Percentiles rank a stretch among this genome's conserved stretches.
These are phyloP conservation scores for Chloropsis cyanopogon DNA, from an alignment of 2,113 vertebrate genomes.

Conservation along the genomic window DNA sequence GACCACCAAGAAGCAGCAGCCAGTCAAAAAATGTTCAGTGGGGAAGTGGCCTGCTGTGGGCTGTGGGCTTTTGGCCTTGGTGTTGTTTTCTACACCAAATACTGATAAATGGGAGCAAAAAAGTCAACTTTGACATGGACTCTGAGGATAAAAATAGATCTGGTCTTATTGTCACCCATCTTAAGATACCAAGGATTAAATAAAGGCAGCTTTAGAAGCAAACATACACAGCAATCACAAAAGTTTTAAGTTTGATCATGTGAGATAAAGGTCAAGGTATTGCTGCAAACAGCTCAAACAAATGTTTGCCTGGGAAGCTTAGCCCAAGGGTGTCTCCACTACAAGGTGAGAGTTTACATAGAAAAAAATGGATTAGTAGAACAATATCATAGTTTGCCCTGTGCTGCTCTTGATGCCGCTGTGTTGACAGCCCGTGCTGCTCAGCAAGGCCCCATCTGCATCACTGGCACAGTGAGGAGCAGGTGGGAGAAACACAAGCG, in stretches of 20 bases:
- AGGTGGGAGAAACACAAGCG: background rate
- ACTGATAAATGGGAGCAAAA: background rate
- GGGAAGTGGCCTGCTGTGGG: background rate
- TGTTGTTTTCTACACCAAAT: background rate
- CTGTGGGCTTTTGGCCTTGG: background rate
- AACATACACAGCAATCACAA: background rate
- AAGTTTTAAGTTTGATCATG: background rate
- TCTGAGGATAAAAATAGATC: background rate
- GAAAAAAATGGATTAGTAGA: background rate
- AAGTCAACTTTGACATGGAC: background rate
- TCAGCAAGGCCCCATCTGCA: background rate
- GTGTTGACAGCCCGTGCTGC: background rate
- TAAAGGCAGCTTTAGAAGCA: background rate
- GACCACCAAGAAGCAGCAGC: background rate
- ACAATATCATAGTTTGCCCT: background rate
- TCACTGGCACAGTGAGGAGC: background rate
- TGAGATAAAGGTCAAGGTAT: constrained; percentile 7
- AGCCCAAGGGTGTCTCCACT: background rate
- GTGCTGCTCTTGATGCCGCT: accelerated
- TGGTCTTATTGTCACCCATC: background rate
- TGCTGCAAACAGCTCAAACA: background rate
- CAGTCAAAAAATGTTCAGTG: background rate
- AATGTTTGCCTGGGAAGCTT: background rate
- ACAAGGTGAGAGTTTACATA: background rate
- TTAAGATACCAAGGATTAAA: background rate